Percentiles rank a stretch among this genome's conserved stretches.
phyloP scores from a whole-genome alignment of 2,797 vertebrate genomes.

The Cynopterus sphinx region DNA sequence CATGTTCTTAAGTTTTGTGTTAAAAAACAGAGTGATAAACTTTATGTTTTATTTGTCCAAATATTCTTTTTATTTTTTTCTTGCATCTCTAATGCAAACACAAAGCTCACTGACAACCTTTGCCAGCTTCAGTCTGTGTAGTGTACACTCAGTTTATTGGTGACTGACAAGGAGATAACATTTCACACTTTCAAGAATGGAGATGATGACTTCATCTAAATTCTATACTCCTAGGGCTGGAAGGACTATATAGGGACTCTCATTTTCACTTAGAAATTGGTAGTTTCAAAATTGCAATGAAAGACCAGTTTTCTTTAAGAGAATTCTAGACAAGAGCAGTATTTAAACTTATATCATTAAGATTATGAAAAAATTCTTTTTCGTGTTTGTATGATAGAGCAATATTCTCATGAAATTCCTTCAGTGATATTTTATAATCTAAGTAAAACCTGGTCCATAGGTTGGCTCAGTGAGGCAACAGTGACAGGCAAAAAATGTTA shows the following conservation, averaged over 20 bases:
- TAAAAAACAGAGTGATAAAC: background rate
- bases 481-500: background rate
- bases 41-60: background rate
- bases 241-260: background rate
- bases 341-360: background rate
- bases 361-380: background rate
- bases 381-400: background rate
- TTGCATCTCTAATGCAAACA: background rate
- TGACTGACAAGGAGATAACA: background rate
- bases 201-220: background rate
- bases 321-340: background rate
- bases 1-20: background rate
- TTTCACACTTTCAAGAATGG: background rate
- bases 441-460: background rate
- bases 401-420: background rate
- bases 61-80: background rate
- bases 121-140: background rate
- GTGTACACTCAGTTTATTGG: background rate
- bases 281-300: background rate
- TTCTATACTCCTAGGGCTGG: background rate
- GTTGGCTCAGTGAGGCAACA: slow-evolving; percentile 35
- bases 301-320: background rate
- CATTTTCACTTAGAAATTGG: background rate
- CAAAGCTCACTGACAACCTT: background rate
- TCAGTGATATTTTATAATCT: background rate